These are phyloP conservation scores for Drosophila longiperda DNA, from an alignment of 2,888 invertebrate genomes.

Conservation along the genomic window DNA sequence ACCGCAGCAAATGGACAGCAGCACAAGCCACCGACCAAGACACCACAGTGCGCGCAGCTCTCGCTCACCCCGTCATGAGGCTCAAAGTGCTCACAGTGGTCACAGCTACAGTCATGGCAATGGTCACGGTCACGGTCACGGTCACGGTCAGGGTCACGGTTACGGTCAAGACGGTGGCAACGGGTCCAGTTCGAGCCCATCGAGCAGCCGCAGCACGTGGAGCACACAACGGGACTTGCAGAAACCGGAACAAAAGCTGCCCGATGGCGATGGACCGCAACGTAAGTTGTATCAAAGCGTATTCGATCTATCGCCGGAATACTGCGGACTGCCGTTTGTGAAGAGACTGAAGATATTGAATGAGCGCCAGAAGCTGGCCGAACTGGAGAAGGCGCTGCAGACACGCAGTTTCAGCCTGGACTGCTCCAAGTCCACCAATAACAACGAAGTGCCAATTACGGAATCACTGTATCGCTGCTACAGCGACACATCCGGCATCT, in stretches of 20 bases:
- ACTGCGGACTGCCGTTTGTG: slow-evolving; percentile 93
- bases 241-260: slow-evolving; percentile 68
- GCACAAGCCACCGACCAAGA: slow-evolving; percentile 26
- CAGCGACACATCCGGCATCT: slow-evolving; percentile 92
- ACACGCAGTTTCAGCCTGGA: slow-evolving; percentile 93
- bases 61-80: slow-evolving; percentile 57
- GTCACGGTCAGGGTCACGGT: neutral
- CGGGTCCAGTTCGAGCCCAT: slow-evolving; percentile 60
- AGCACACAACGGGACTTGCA: slow-evolving; percentile 52
- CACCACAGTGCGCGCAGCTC: slow-evolving; percentile 70
- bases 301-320: slow-evolving; percentile 94
- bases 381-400: slow-evolving; percentile 91
- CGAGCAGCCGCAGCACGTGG: slow-evolving; percentile 53
- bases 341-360: slow-evolving; percentile 95
- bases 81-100: neutral
- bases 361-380: slow-evolving; percentile 93
- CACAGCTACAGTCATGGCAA: slow-evolving; percentile 33
- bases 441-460: slow-evolving; percentile 82
- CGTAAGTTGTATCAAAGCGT: slow-evolving; percentile 92
- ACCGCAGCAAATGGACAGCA: slow-evolving; percentile 64
- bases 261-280: slow-evolving; percentile 41
- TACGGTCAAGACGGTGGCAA: slow-evolving; percentile 9
- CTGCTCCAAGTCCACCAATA: slow-evolving; percentile 87
- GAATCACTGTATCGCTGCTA: slow-evolving; percentile 90
- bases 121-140: slow-evolving; percentile 26